phyloP scores from a whole-genome alignment of 2,888 invertebrate species.

The Encarsia formosa region DNA sequence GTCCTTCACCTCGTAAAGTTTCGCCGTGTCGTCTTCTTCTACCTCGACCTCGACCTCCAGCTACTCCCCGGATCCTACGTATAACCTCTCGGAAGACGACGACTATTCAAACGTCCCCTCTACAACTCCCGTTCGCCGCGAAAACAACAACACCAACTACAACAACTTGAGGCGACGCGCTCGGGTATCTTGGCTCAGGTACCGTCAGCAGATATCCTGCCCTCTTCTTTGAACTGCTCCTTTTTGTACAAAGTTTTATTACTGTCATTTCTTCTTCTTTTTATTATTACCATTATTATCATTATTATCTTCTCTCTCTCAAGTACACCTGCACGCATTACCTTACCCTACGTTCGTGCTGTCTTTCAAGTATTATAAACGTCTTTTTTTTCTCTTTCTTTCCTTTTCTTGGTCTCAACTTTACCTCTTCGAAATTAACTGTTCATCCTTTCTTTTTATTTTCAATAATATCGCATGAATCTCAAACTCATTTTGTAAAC shows the following conservation, averaged over 20 bases:
- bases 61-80: not conserved
- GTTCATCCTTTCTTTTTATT: too few species aligned
- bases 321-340: conserved; percentile 9
- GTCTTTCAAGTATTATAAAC: too few species aligned
- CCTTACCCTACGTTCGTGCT: too few species aligned
- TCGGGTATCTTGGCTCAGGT: conserved; percentile 21
- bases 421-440: too few species aligned
- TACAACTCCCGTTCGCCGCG: not conserved
- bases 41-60: conserved; percentile 2
- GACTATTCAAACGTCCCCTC: not conserved
- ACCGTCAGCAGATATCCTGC: conserved; percentile 21
- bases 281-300: conserved; percentile 11
- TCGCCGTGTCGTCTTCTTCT: conserved; percentile 12
- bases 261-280: conserved; percentile 3
- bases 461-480: too few species aligned
- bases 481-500: too few species aligned
- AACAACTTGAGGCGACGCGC: conserved; percentile 8
- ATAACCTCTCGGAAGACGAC: not conserved
- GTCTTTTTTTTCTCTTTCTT: too few species aligned
- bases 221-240: conserved; percentile 18
- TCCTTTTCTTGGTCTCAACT: too few species aligned
- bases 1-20: conserved; percentile 53
- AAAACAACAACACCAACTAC: not conserved
- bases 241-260: too few species aligned
- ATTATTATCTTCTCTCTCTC: conserved; percentile 18